phyloP scores from a whole-genome alignment of 1,140 invertebrate species.

The Anastrepha obliqua region DNA sequence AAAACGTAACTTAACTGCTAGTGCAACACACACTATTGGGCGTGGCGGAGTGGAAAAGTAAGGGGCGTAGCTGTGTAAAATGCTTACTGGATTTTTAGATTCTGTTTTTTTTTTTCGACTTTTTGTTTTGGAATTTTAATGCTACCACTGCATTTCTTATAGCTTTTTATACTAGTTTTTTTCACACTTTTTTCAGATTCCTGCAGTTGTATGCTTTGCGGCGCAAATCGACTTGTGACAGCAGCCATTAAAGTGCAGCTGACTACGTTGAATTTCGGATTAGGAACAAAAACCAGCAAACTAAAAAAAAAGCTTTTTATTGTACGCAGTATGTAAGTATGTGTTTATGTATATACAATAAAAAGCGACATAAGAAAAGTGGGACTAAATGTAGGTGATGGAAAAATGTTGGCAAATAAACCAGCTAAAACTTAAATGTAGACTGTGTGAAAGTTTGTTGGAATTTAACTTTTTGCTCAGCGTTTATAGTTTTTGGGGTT shows the following conservation, averaged over 20 bases:
- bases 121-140: neutral
- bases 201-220: neutral
- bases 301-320: neutral
- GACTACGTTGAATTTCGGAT: constrained; percentile 38
- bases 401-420: neutral
- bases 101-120: neutral
- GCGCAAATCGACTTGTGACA: constrained; percentile 36
- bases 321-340: neutral
- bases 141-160: constrained; percentile 4
- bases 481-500: neutral
- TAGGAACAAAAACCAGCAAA: constrained; percentile 21
- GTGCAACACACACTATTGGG: neutral
- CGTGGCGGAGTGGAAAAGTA: neutral
- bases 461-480: neutral
- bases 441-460: neutral
- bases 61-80: neutral
- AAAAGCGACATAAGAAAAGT: neutral
- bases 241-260: constrained; percentile 46
- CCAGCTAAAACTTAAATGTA: constrained; percentile 6
- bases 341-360: neutral
- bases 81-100: neutral
- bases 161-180: neutral
- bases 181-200: neutral
- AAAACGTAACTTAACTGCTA: neutral
- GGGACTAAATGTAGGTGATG: neutral